Percentiles rank a stretch among this genome's conserved stretches.
Conservation (phyloP, 1,140 invertebrate genomes). For the Fopius arisanus region DNA sequence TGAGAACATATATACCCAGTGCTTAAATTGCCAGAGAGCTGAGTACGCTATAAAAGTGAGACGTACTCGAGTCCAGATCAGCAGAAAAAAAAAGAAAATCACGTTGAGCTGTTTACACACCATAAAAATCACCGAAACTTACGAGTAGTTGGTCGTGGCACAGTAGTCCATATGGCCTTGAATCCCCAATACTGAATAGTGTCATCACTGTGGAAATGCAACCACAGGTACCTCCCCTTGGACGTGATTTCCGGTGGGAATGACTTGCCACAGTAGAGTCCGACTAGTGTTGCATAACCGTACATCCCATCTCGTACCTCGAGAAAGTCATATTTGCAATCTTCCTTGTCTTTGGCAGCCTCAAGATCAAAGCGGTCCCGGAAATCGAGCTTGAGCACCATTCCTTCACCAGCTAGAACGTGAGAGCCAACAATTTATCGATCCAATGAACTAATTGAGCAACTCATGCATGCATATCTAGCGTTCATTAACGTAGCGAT, state of each 20-base stretch:
- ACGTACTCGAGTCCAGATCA: too few relatives aligned
- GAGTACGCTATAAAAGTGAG: too few relatives aligned
- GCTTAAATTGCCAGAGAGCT: too few relatives aligned
- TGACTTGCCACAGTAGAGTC: conserved; percentile 77
- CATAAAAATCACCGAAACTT: conserved; percentile 40
- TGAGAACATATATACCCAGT: too few relatives aligned
- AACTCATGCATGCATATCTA: background rate
- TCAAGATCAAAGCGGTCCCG: conserved; percentile 83
- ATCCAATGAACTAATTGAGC: too few relatives aligned
- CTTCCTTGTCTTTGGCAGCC: conserved; percentile 61
- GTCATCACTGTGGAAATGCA: conserved; percentile 85
- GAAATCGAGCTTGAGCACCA: conserved; percentile 82
- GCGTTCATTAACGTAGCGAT: background rate
- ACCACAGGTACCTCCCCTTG: conserved; percentile 80
- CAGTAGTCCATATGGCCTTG: conserved; percentile 76
- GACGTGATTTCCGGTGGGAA: conserved; percentile 83
- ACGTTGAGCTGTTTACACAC: conserved; percentile 20
- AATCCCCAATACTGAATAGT: conserved; percentile 86
- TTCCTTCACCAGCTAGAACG: conserved; percentile 76
- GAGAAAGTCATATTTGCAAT: conserved; percentile 84
- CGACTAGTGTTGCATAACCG: conserved; percentile 78
- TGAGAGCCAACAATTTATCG: too few relatives aligned
- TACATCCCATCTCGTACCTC: conserved; percentile 87
- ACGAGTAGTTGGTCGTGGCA: conserved; percentile 67
- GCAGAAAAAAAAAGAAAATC: too few relatives aligned